phyloP scores from a whole-genome alignment of 2,113 vertebrate genomes.

The Camarhynchus parvulus region DNA sequence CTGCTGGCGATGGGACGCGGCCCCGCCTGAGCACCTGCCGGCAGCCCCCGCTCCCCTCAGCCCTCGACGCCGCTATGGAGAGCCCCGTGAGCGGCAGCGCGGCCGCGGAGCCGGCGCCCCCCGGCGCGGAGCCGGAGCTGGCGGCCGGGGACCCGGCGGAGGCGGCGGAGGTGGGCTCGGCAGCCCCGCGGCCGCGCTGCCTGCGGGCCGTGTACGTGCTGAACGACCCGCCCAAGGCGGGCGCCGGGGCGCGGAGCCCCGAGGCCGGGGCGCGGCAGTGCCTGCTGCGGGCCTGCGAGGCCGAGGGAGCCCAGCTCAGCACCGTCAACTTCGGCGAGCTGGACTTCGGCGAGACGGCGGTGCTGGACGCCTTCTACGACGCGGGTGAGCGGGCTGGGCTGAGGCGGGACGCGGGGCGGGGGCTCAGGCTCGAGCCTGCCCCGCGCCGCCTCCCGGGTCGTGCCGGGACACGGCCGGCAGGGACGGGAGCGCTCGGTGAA shows the following conservation, averaged over 20 bases:
- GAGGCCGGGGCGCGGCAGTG: slow-evolving; percentile 87
- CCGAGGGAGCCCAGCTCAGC: slow-evolving; percentile 85
- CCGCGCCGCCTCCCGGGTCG: neutral
- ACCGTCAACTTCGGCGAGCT: slow-evolving; percentile 86
- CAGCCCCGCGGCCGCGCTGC: slow-evolving; percentile 73
- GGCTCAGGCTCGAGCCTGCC: neutral
- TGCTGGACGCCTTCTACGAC: slow-evolving; percentile 92
- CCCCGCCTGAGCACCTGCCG: slow-evolving; percentile 23
- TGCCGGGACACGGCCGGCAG: neutral
- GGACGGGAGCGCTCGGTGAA: accelerated
- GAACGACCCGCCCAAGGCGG: slow-evolving; percentile 78
- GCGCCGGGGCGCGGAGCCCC: slow-evolving; percentile 76
- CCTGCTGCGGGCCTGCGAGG: slow-evolving; percentile 86
- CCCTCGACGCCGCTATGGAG: slow-evolving; percentile 28
- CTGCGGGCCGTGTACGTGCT: slow-evolving; percentile 85
- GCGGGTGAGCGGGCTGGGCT: slow-evolving; percentile 79
- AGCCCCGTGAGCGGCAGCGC: neutral
- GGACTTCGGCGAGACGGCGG: slow-evolving; percentile 88
- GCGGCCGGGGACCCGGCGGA: neutral
- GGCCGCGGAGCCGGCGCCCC: neutral
- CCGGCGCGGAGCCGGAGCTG: neutral
- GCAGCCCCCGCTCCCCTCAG: neutral
- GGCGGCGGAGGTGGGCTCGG: slow-evolving; percentile 9
- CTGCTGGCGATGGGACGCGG: neutral
- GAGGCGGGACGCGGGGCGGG: neutral